Evolutionary conservation across 1,140 invertebrate genomes (phyloP), one percentile per base, ranked within the genome.

Genomic region (Alviniconcha marisindica): DNA sequence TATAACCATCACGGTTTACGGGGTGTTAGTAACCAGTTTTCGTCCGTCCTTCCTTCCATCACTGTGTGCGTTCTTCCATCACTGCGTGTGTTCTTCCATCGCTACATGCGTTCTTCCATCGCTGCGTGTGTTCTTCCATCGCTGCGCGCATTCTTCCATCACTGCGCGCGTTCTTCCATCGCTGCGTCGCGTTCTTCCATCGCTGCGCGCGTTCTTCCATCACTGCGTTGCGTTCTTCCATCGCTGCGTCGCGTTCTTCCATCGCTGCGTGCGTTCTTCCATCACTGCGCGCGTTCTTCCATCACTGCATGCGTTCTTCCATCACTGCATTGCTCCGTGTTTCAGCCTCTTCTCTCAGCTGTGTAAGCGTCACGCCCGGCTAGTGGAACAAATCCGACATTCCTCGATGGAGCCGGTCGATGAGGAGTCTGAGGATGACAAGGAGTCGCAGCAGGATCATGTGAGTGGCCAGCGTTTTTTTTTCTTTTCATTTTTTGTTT

Each of bases 281-380:
- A 0, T 12, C 21, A 51, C 12, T 51, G 12, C 12, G 12, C 48
- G 12, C 21, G 12, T 51, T 51, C 21, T 60, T 60, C 56, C n/a
- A 21, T 1, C n/a, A n/a, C n/a, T n/a, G n/a, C n/a, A n/a, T n/a
- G n/a, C n/a, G n/a, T n/a, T n/a, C n/a, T n/a, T n/a, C n/a, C n/a
- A n/a, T n/a, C n/a, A n/a, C n/a, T n/a, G n/a, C n/a, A n/a, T 48
- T 5, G 18, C 44, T 48, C 7, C 18, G 44, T 83, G 24, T 87
- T 89, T 31, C 87, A 93, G 92, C 86, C 88, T 93, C 69, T 93
- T 93, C 87, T 88, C 91, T 2, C 88, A 91, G 85, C 85, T 92
- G 73, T 89, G 90, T 80, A 93, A 92, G 83, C 91, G 92, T 71
- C 92, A 93, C 76, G 83, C 83, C 0, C 85, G 87, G 44, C 82